Evolutionary conservation across 2,797 vertebrate species (phyloP).

Genomic region (Lepus oiostolus): DNA sequence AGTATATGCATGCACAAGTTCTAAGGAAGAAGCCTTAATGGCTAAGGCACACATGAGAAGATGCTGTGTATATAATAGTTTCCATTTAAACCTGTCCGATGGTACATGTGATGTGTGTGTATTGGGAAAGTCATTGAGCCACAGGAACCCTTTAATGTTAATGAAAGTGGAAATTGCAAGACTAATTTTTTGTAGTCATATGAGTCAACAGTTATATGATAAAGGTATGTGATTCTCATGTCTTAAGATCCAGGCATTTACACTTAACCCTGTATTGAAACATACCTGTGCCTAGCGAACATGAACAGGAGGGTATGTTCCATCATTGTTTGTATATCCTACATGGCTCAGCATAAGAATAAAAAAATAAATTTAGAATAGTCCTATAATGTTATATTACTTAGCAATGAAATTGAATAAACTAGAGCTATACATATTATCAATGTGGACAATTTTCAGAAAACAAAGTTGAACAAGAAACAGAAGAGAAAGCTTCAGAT

Average conservation of each 20-base stretch:
- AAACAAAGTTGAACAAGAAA: neutral
- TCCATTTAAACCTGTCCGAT: neutral
- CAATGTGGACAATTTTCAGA: neutral
- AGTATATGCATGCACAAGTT: neutral
- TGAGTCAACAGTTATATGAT: conserved; percentile 11
- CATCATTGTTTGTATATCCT: neutral
- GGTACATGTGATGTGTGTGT: neutral
- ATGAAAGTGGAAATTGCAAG: conserved; percentile 30
- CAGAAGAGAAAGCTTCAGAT: neutral
- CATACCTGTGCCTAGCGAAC: neutral
- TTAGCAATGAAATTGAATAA: neutral
- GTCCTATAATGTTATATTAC: neutral
- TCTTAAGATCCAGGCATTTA: neutral
- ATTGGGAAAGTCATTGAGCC: neutral
- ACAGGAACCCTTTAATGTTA: neutral
- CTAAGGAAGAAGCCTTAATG: neutral
- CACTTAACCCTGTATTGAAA: neutral
- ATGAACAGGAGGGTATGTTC: neutral
- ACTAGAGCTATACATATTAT: neutral
- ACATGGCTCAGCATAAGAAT: neutral
- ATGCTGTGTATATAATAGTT: neutral
- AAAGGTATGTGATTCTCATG: neutral
- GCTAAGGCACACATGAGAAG: neutral
- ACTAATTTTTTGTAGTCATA: neutral
- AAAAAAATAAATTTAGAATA: neutral